Percentiles rank a stretch among this genome's conserved stretches.
Conservation (phyloP, 2,888 invertebrate genomes). For the Phania funesta region DNA sequence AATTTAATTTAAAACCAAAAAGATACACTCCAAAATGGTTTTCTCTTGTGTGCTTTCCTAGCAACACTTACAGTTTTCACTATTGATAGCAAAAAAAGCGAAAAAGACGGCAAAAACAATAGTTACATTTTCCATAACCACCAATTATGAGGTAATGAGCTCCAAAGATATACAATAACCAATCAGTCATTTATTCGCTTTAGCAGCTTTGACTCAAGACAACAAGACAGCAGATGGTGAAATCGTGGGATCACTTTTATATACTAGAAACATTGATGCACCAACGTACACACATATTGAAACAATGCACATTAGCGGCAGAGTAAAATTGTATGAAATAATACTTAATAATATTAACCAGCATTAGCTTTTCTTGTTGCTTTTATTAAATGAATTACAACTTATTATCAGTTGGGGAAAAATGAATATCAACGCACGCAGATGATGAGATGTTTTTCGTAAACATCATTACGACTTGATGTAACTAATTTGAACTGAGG, state of each 20-base stretch:
- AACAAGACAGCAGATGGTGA: slow-evolving; percentile 50
- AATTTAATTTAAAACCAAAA: slow-evolving; percentile 59
- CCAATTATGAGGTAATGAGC: slow-evolving; percentile 67
- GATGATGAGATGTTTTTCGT: background rate
- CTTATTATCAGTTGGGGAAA: slow-evolving; percentile 21
- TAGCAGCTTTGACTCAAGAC: slow-evolving; percentile 17
- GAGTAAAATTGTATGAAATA: slow-evolving; percentile 13
- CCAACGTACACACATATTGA: background rate
- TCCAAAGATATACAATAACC: slow-evolving; percentile 65
- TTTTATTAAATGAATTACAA: slow-evolving; percentile 2
- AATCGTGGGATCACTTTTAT: slow-evolving; percentile 65
- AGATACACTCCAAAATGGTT: background rate
- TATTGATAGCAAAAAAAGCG: background rate
- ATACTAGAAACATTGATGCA: slow-evolving; percentile 1
- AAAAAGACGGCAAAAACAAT: slow-evolving; percentile 43
- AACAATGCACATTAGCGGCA: slow-evolving; percentile 35
- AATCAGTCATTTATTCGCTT: slow-evolving; percentile 66
- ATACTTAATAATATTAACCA: background rate
- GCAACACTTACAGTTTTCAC: slow-evolving; percentile 42
- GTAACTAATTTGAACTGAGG: too few relatives aligned
- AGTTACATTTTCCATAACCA: slow-evolving; percentile 62
- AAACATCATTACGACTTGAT: too few relatives aligned
- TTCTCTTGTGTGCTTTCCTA: slow-evolving; percentile 7
- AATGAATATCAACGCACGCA: background rate
- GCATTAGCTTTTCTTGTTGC: background rate